These are phyloP conservation scores for Stercorarius parasiticus DNA, from an alignment of 2,113 vertebrate genomes.

Conservation along the genomic window DNA sequence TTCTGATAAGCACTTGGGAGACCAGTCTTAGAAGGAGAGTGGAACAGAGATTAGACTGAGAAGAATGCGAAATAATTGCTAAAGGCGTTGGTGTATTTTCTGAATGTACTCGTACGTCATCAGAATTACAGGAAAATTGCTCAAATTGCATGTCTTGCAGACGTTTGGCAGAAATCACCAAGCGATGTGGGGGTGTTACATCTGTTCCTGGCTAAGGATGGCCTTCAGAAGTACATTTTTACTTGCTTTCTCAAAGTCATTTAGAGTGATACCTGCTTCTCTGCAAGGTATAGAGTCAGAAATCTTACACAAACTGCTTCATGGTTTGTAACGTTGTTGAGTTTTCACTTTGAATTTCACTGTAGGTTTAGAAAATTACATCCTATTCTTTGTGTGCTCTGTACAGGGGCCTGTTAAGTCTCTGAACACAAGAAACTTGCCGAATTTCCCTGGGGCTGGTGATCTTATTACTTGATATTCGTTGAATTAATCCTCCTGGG, in stretches of 20 bases:
- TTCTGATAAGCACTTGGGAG: neutral
- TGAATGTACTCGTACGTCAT: neutral
- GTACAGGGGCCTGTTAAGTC: neutral
- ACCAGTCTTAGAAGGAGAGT: neutral
- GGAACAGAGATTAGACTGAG: neutral
- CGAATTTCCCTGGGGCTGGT: neutral
- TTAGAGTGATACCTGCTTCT: neutral
- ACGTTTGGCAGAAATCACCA: neutral
- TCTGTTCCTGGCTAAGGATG: neutral
- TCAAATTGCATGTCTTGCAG: neutral
- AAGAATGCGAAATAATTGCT: neutral
- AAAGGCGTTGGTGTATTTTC: neutral
- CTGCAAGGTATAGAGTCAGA: neutral
- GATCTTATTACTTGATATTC: neutral
- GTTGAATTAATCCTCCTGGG: slow-evolving; percentile 5
- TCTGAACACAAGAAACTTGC: neutral
- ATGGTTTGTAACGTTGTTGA: neutral
- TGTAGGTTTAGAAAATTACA: slow-evolving; percentile 17
- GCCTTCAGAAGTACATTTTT: neutral
- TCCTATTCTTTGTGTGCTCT: neutral
- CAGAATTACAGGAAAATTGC: neutral
- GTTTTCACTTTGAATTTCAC: slow-evolving; percentile 18
- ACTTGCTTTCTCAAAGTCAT: neutral
- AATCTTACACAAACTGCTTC: neutral
- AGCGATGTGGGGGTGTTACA: neutral